Evolutionary conservation across 1,140 invertebrate species (phyloP), one percentile per base, ranked within the genome.

Genomic region (Tyrophagus putrescentiae): DNA sequence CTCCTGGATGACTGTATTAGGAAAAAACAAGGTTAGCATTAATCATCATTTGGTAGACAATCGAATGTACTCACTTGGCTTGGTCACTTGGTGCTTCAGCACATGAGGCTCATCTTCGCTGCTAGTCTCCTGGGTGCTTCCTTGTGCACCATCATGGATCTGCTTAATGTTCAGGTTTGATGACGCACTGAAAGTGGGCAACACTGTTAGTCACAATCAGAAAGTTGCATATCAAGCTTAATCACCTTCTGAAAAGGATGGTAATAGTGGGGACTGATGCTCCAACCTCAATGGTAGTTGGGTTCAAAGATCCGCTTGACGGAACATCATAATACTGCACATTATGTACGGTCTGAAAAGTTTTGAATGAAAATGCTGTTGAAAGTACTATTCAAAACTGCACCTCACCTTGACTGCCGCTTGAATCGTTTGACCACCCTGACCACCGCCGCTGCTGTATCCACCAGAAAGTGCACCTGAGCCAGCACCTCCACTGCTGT

Each of bases 341-440:
- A 7, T n/a, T 36, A 21, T 60, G 53, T 57, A 23, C n/a, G 11
- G 58, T 60, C 27, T 60, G 58, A 60, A 57, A 53, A 54, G 54
- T 52, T 48, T 13, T 7, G 9, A 53, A n/a, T 48, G 57, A 9
- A 11, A 57, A 39, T 13, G 21, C 13, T 39, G 21, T 39, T 39
- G 21, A 39, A 13, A 21, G 13, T 13, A 39, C 13, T 39, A 39
- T 13, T 13, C 21, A 13, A 39, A 39, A 39, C 13, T 13, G 21
- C 21, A 39, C 21, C 6, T 44, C n/a, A 21, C 9, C 7, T 44
- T 44, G n/a, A 58, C 23, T 4, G 33, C 57, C 6, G 58, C 58
- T 16, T 28, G 45, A 32, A 60, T 60, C 5, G 39, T 4, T 28
- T 32, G 28, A 42, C 58, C 58, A 60, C 29, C 60, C 9, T 23